Evolutionary conservation across 2,797 vertebrate genomes (phyloP).

Genomic region (Centroberyx gerrardi): DNA sequence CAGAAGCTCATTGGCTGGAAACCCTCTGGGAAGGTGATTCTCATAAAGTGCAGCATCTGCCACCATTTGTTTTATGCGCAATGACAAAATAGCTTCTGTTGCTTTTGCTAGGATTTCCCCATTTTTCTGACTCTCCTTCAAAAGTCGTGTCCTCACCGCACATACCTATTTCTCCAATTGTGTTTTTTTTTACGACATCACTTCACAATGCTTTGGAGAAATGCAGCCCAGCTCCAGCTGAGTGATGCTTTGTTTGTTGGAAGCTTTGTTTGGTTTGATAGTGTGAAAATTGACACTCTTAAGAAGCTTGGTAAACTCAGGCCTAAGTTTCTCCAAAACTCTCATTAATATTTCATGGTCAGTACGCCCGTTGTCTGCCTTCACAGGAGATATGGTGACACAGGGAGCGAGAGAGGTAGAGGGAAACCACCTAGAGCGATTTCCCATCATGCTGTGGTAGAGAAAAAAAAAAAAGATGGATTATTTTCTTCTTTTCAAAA

Average conservation of each 20-base stretch:
- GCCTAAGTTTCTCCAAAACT: conserved; percentile 20
- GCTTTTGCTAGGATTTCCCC: not conserved
- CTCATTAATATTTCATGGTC: conserved; percentile 45
- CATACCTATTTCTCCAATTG: conserved; percentile 21
- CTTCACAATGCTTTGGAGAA: not conserved
- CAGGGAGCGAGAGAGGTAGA: conserved; percentile 11
- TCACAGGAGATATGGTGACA: not conserved
- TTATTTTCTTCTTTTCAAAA: conserved; percentile 19
- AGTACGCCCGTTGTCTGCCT: conserved; percentile 9
- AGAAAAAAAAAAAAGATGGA: conserved; percentile 21
- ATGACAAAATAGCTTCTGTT: conserved; percentile 13
- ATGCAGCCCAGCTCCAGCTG: conserved; percentile 10
- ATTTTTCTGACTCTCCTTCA: conserved; percentile 31
- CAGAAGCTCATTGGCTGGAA: not conserved
- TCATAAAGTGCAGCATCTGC: conserved; percentile 13
- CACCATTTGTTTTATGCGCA: conserved; percentile 22
- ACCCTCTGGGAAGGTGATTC: not conserved
- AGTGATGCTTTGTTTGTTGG: conserved; percentile 40
- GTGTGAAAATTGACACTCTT: conserved; percentile 36
- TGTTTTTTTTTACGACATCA: not conserved
- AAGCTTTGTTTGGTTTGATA: conserved; percentile 49
- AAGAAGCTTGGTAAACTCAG: conserved; percentile 33
- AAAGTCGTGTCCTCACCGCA: not conserved
- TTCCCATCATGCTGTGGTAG: conserved; percentile 17
- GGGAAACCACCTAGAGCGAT: conserved; percentile 27